A percentile compares a stretch with the other conserved stretches of the same genome.
These are phyloP conservation scores for Nycticorax nycticorax DNA, from an alignment of 2,113 vertebrate species.

Conservation along the genomic window DNA sequence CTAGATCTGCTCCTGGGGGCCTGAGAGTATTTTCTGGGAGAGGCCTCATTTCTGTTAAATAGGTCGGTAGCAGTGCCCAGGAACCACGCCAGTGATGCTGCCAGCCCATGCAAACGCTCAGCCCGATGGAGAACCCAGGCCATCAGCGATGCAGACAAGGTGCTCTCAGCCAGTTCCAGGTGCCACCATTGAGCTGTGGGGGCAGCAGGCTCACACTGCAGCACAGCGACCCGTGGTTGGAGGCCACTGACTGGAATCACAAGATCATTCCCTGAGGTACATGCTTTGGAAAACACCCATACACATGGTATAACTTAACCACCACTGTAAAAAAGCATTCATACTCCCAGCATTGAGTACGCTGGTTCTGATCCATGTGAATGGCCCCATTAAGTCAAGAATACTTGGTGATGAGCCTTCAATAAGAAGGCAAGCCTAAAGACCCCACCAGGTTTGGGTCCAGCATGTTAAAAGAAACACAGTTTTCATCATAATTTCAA, in stretches of 20 bases:
- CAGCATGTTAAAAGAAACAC: neutral
- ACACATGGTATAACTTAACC: neutral
- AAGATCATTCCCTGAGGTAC: neutral
- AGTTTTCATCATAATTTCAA: neutral
- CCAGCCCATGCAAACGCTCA: neutral
- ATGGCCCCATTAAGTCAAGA: neutral
- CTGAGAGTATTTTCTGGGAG: neutral
- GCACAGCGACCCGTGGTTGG: accelerated
- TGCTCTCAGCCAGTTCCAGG: neutral
- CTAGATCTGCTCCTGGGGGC: too few relatives aligned
- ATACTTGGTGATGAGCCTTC: neutral
- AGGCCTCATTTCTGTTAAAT: neutral
- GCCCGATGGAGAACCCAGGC: neutral
- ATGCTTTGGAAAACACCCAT: neutral
- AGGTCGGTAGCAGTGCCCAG: neutral
- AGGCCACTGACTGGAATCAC: neutral
- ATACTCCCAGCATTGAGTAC: neutral
- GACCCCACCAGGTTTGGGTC: neutral
- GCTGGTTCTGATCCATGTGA: neutral
- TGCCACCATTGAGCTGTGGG: accelerated
- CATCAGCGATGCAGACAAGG: accelerated
- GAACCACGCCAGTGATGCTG: neutral
- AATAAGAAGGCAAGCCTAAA: neutral
- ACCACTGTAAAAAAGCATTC: neutral
- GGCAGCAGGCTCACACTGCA: neutral